Base-by-base conservation (phyloP, 2,888 invertebrate species). In the Andrena camellia region DNA sequence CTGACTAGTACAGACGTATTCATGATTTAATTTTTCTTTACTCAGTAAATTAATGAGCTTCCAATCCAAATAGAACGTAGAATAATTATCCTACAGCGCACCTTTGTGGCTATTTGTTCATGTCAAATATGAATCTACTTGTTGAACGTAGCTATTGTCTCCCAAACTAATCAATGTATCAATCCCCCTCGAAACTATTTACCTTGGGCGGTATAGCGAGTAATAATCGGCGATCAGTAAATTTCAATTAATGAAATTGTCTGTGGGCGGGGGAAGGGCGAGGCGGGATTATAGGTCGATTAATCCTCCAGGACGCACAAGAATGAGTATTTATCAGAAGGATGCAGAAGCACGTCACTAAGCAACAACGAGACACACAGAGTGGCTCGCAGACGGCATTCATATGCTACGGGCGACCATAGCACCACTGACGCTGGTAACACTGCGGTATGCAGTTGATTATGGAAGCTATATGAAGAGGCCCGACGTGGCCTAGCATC, bases 361-460 rank as follows among this genome's bases (percentile, higher is more conserved):
- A 54, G 64, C 68, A 64, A 71, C 60, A 78, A 50, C 42, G 33
- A 63, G 78, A 71, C 74, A 70, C 54, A 68, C 52, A 57, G 72
- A 71, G 50, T 82, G 86, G 85, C 89, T 42, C 87, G 88, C 86
- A 90, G 90, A 86, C 89, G 84, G 90, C 91, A 93, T 93, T 93
- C 93, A 92, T 93, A 93, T 92, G 92, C 92, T 89, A 89, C 89
- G 87, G 91, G 90, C 88, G 85, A 84, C 86, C 89, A 89, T 90
- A 89, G 90, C 90, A 89, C 90, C 89, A 78, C 90, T 88, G 88
- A 88, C 86, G 88, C 87, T 91, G 88, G 92, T 92, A 93, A 93
- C 93, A 93, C 91, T 93, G 93, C 89, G 93, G 93, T 93, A 93
- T 93, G 93, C 93, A 93, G 93, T 94, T 94, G 93, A 94, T 94